Evolutionary conservation across 2,888 invertebrate genomes (phyloP).

Genomic region (Sturmia bella): DNA sequence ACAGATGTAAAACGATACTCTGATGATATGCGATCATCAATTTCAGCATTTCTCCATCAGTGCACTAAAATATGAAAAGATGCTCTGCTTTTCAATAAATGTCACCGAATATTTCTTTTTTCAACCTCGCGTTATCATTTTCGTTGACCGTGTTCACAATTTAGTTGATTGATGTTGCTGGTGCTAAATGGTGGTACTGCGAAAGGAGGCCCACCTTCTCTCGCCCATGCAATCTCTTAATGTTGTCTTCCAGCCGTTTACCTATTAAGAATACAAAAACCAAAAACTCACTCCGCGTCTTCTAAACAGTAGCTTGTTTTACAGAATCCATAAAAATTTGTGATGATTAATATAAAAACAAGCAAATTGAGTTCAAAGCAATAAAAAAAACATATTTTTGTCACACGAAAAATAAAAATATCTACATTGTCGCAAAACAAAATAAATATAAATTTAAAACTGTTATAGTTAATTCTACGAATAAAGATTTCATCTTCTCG

Average conservation of each 20-base stretch:
- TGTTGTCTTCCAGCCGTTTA: not conserved
- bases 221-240: too few species aligned
- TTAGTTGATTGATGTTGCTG: not conserved
- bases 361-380: slow-evolving; percentile 44
- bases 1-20: too few species aligned
- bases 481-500: slow-evolving; percentile 65
- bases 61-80: too few species aligned
- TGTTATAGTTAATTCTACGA: slow-evolving; percentile 65
- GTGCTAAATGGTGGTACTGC: too few species aligned
- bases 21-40: too few species aligned
- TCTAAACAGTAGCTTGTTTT: slow-evolving; percentile 29
- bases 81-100: too few species aligned
- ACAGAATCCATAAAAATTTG: slow-evolving; percentile 14
- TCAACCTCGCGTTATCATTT: too few species aligned
- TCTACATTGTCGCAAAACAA: not conserved
- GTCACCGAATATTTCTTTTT: too few species aligned
- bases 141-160: too few species aligned
- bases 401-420: slow-evolving; percentile 14
- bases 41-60: too few species aligned
- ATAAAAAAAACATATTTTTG: slow-evolving; percentile 34
- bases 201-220: too few species aligned
- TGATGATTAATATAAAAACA: slow-evolving; percentile 21
- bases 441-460: slow-evolving; percentile 60
- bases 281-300: not conserved
- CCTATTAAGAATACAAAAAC: not conserved